Percentiles rank a stretch among this genome's conserved stretches.
phyloP scores from a whole-genome alignment of 2,113 vertebrate species.

The Athene cunicularia region DNA sequence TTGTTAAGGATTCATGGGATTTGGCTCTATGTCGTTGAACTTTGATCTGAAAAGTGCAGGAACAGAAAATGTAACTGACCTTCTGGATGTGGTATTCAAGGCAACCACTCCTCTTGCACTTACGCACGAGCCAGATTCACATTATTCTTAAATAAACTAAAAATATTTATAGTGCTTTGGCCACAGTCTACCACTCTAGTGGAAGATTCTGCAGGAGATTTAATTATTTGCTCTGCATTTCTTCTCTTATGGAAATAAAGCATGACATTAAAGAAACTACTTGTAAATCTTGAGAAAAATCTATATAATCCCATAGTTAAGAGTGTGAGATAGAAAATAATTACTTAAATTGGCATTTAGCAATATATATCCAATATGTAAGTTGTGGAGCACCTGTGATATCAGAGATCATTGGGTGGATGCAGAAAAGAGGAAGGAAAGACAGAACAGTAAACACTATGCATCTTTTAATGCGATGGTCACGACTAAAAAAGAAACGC shows the following conservation, averaged over 20 bases:
- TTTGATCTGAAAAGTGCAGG: not conserved
- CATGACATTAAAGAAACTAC: not conserved
- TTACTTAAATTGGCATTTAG: not conserved
- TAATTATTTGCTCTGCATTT: not conserved
- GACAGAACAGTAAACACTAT: not conserved
- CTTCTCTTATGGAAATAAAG: not conserved
- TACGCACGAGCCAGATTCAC: not conserved
- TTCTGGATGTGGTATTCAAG: not conserved
- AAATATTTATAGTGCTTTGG: not conserved
- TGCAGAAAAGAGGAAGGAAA: not conserved
- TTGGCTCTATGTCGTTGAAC: not conserved
- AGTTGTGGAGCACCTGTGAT: not conserved
- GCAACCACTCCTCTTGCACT: not conserved
- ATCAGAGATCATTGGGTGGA: not conserved
- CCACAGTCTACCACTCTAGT: not conserved
- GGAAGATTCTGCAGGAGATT: not conserved
- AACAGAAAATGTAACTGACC: not conserved
- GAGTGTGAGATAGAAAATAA: not conserved
- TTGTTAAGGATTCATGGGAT: not conserved
- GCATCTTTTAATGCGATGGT: not conserved
- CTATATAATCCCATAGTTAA: not conserved
- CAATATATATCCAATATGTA: not conserved
- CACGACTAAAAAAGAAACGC: not conserved
- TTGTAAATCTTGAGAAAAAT: not conserved
- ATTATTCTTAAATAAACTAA: not conserved